Percentiles rank a stretch among this genome's conserved stretches.
Conservation (phyloP, 2,888 invertebrate genomes). For the Idaea biselata region DNA sequence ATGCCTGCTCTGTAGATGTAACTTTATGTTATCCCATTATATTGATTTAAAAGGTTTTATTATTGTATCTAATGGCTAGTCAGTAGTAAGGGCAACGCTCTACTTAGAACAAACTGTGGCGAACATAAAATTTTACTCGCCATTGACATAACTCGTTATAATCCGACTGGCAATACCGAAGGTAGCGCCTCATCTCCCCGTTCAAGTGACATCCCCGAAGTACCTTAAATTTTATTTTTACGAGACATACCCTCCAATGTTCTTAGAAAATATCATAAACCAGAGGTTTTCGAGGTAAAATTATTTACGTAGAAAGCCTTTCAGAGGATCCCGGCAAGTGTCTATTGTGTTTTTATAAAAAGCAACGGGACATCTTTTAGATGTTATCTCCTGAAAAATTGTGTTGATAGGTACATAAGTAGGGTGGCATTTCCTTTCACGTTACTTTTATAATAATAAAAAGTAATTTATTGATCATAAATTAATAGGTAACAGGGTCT, state of each 20-base stretch:
- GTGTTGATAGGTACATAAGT: not conserved
- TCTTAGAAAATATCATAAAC: conserved; percentile 36
- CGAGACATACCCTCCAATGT: conserved; percentile 28
- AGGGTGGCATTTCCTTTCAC: not conserved
- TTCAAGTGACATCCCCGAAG: conserved; percentile 21
- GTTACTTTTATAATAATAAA: not conserved
- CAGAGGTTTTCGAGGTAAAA: conserved; percentile 34
- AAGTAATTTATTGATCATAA: no score
- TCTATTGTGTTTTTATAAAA: conserved; percentile 56
- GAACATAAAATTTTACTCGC: not conserved
- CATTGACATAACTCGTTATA: conserved; percentile 24
- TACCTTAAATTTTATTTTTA: conserved; percentile 31
- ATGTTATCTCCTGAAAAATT: not conserved
- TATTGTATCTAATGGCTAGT: not conserved
- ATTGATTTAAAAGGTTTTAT: not conserved
- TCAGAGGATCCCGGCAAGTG: conserved; percentile 46
- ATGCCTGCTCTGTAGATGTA: no score
- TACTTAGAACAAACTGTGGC: not conserved
- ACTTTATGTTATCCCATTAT: no score
- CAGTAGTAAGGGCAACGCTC: not conserved
- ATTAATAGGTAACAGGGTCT: no score
- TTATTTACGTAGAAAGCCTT: conserved; percentile 44
- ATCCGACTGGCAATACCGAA: not conserved
- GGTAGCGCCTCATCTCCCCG: conserved; percentile 8
- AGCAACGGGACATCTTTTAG: conserved; percentile 40